Evolutionary conservation across 92 coral and sea anemone genomes (phyloP).

Genomic region (Parazoanthus swiftii): DNA sequence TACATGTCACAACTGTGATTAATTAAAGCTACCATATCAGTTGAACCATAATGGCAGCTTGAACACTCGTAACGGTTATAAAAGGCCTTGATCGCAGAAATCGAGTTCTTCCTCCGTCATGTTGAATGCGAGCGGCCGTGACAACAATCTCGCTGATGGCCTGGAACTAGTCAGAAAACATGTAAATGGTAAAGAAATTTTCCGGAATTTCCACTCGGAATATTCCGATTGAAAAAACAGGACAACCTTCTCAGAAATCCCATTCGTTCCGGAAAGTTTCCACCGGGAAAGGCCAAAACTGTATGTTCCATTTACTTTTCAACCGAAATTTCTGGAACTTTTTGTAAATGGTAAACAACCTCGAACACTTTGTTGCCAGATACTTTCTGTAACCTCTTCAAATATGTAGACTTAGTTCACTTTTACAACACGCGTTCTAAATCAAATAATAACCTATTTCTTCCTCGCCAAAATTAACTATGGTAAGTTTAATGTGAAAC

Average conservation of each 20-base stretch:
- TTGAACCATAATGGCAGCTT: background rate
- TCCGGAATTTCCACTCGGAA: background rate
- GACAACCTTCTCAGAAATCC: slow-evolving; percentile 7
- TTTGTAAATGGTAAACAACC: too few relatives aligned
- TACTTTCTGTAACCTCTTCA: too few relatives aligned
- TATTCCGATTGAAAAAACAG: background rate
- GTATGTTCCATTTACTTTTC: slow-evolving; percentile 12
- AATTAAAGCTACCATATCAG: background rate
- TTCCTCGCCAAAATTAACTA: too few relatives aligned
- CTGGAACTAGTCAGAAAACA: background rate
- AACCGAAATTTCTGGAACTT: background rate
- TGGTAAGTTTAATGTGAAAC: too few relatives aligned
- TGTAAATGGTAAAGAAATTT: slow-evolving; percentile 8
- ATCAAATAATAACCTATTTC: too few relatives aligned
- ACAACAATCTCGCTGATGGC: background rate
- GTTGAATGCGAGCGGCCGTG: slow-evolving; percentile 7
- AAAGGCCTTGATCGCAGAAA: background rate
- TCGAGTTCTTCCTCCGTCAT: background rate
- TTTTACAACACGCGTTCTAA: too few relatives aligned
- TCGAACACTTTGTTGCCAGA: too few relatives aligned
- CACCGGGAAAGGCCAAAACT: slow-evolving; percentile 9
- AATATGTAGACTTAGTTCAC: too few relatives aligned
- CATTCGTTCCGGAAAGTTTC: slow-evolving; percentile 1
- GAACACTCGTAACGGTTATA: background rate
- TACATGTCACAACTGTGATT: slow-evolving; percentile 1